Conservation (phyloP, 2,113 vertebrate species). For the Leucosticte australis region DNA sequence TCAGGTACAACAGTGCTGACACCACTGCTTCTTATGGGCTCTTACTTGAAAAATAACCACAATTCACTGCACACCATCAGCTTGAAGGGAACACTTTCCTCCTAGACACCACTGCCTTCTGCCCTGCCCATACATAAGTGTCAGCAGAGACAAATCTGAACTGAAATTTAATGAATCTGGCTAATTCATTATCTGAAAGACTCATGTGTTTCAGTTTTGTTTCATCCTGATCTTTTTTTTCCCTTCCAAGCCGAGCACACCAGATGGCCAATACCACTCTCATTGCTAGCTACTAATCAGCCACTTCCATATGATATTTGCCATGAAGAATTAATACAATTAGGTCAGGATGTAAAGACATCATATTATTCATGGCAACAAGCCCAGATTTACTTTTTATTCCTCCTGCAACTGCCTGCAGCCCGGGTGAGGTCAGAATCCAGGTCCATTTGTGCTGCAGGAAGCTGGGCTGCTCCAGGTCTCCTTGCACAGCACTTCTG, state of each 20-base stretch:
- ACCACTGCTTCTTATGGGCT: background rate
- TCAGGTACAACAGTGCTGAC: background rate
- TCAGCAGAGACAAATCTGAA: slow-evolving; percentile 25
- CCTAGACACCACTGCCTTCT: background rate
- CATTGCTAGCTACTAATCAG: slow-evolving; percentile 38
- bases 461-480: background rate
- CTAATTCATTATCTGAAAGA: slow-evolving; percentile 53
- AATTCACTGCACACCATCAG: background rate
- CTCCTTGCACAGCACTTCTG: background rate
- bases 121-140: background rate
- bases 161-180: slow-evolving; percentile 16
- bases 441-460: background rate
- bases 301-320: slow-evolving; percentile 49
- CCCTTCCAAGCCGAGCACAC: background rate
- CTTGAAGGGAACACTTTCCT: background rate
- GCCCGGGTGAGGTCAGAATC: background rate
- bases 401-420: slow-evolving; percentile 9
- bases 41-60: background rate
- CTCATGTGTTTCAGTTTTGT: background rate
- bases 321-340: slow-evolving; percentile 63
- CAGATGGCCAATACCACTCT: slow-evolving; percentile 31
- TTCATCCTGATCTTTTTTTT: background rate
- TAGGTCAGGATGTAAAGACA: slow-evolving; percentile 59
- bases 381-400: slow-evolving; percentile 38
- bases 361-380: slow-evolving; percentile 56